Evolutionary conservation across 2,888 invertebrate genomes (phyloP), one percentile per base, ranked within the genome.

Genomic region (Megaustenia siamemsis): DNA sequence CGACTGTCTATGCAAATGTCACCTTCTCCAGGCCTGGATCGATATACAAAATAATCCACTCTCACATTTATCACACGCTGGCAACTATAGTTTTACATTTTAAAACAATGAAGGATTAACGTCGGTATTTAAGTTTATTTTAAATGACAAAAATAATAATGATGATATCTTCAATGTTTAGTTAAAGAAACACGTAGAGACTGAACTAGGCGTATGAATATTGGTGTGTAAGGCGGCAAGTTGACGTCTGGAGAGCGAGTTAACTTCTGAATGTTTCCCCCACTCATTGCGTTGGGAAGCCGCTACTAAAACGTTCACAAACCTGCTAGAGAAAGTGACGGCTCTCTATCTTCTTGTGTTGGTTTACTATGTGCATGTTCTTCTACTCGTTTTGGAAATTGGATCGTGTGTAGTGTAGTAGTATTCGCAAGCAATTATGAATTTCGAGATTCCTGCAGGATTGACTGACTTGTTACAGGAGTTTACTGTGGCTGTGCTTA

Each of bases 401-500:
- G 49, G 49, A 73, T 32, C 28, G 73, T 21, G 1, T 49, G 32
- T 32, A 15, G 35, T 66, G n/a, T 15, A 21, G 18, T 69, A 24
- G 32, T 68, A 35, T 73, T 12, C 18, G 10, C 73, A 60, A 38
- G 53, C 28, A 75, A 86, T 49, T 82, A 93, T 93, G 93, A 93
- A 92, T 90, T 93, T 94, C 86, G 95, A 95, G 90, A 98, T 99
- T 95, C 98, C 99, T 90, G 97, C 98, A 94, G 98, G 98, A 95
- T 96, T 99, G 93, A 96, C 98, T 94, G 98, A 98, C 95, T 96
- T 98, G 92, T 96, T 99, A 89, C 95, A 98, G 95, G 98, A 99
- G 94, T 98, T 99, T 95, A 98, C 98, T 88, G 98, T 99, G 93
- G 97, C 97, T 93, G 98, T 98, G 94, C 95, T 99, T 92, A 95